A percentile compares a stretch with the other conserved stretches of the same genome.
Evolutionary conservation across 2,888 invertebrate genomes (phyloP).

Genomic region (Macaria liturata): DNA sequence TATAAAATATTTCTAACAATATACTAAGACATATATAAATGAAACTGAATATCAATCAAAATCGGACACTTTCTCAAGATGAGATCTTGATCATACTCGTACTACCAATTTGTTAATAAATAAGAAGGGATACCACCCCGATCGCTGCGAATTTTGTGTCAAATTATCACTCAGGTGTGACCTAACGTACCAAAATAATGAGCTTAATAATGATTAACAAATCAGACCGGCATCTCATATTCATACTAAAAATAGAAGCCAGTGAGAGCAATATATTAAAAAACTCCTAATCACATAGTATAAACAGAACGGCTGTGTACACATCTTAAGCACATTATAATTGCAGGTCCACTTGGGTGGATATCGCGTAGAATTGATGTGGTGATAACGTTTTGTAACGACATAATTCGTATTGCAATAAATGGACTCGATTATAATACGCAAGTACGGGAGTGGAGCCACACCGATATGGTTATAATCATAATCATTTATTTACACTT

Average conservation of each 20-base stretch:
- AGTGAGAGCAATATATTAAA: constrained; percentile 32
- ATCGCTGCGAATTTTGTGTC: no score
- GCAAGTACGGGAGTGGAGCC: no score
- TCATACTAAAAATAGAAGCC: constrained; percentile 39
- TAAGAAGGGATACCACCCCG: no score
- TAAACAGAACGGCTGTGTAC: constrained; percentile 44
- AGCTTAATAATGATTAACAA: no score
- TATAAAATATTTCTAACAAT: no score
- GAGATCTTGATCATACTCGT: no score
- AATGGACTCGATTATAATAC: constrained; percentile 52
- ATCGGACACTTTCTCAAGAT: not conserved
- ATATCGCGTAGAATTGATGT: constrained; percentile 58
- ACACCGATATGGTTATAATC: no score
- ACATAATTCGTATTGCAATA: constrained; percentile 57
- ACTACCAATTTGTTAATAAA: no score
- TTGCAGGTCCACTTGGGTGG: constrained; percentile 50
- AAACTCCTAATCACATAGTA: constrained; percentile 44
- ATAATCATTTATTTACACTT: no score
- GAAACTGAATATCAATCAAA: no score
- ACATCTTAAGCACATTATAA: constrained; percentile 64
- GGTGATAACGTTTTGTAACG: constrained; percentile 51
- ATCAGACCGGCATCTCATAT: constrained; percentile 47
- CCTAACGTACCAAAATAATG: no score
- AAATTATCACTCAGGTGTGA: constrained; percentile 7
- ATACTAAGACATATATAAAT: no score